Conservation (phyloP, 1,140 invertebrate species). For the Phortica variegata region DNA sequence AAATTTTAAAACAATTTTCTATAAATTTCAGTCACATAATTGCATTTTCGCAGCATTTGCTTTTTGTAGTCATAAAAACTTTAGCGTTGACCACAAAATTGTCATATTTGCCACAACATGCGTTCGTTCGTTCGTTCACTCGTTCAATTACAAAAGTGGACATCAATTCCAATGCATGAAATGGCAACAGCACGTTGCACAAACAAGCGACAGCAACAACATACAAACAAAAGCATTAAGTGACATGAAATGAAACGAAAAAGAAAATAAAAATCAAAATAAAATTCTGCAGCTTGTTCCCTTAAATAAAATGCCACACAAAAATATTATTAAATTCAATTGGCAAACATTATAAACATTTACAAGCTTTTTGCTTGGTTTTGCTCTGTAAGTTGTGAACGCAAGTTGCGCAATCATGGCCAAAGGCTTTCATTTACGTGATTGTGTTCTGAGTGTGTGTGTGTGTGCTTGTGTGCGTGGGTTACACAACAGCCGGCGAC, state of each 20-base stretch:
- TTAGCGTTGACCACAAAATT: not conserved
- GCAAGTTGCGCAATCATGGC: not conserved
- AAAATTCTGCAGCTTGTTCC: no score
- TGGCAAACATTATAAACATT: constrained; percentile 47
- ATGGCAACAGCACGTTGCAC: no score
- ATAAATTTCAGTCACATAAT: no score
- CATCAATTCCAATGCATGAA: not conserved
- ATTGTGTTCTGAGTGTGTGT: constrained; percentile 50
- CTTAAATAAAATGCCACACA: no score
- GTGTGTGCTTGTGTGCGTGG: constrained; percentile 50
- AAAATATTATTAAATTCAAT: constrained; percentile 55
- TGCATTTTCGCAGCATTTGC: no score
- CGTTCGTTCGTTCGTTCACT: not conserved
- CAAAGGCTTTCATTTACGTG: constrained; percentile 29
- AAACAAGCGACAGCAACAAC: no score
- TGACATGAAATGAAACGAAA: not conserved
- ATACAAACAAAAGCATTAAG: no score
- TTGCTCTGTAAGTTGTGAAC: constrained; percentile 8
- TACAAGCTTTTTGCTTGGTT: not conserved
- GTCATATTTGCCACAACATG: not conserved
- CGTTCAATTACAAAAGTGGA: not conserved
- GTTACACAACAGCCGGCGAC: constrained; percentile 52
- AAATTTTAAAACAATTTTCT: no score
- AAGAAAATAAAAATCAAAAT: constrained; percentile 47
- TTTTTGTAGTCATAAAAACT: no score